Evolutionary conservation across 2,113 vertebrate species (phyloP), one percentile per base, ranked within the genome.

Genomic region (Sylvia atricapilla): DNA sequence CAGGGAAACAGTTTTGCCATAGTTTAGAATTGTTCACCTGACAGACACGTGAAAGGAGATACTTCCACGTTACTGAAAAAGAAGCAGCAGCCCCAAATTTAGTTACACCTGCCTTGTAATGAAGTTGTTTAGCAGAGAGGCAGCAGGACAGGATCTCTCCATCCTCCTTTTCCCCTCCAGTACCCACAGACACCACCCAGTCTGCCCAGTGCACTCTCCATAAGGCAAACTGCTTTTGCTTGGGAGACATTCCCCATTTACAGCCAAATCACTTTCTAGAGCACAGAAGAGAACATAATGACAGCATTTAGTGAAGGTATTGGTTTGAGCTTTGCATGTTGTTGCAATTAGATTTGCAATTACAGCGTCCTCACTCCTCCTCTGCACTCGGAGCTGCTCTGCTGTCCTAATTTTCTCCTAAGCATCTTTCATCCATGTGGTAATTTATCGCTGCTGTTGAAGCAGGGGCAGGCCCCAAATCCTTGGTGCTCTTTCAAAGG

Each of bases 281-380:
- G 82, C 64, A 78, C 76, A 90, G 76, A 76, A 58, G 33, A 83
- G 44, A 76, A 74, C 11, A 7, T 53, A 93, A 84, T 67, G 55
- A 85, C 15, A 16, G 67, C 11, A 3, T 82, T 95, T 76, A 89
- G 52, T 4, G 5, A 73, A 84, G 66, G 44, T 56, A 70, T 18
- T 72, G 33, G 25, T 68, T 82, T 85, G 75, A 87, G 88, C 86
- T 73, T 83, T 73, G 74, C 62, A 64, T 49, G 85, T 73, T 89
- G 73, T 41, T 88, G 89, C 91, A 90, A 79, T 87, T 60, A 87
- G 75, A 64, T 46, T 47, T 64, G 75, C 81, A 91, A 78, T 93
- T 90, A 88, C 60, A 87, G 84, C 90, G 89, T 22, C 76, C 46
- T 74, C 66, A 43, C 81, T 39, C 58, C n/a, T 52, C 24, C 78